Evolutionary conservation across 2,797 vertebrate species (phyloP).

Genomic region (Brotula barbata): DNA sequence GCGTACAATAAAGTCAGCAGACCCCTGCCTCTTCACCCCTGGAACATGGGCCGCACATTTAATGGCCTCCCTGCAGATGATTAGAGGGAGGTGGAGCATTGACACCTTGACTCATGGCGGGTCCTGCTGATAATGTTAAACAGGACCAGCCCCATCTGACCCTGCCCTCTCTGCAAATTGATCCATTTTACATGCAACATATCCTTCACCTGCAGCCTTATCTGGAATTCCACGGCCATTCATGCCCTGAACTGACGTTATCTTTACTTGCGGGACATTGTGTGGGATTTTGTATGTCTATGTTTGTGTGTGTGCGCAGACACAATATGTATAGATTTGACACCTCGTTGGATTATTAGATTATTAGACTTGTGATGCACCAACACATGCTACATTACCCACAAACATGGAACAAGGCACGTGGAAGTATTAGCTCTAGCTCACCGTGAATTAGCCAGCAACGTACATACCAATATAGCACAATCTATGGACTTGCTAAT

Average conservation of each 20-base stretch:
- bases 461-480: no score
- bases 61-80: no score
- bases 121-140: slow-evolving; percentile 50
- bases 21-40: not conserved
- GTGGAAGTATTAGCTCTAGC: no score
- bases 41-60: no score
- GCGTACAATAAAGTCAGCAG: not conserved
- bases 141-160: slow-evolving; percentile 35
- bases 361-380: no score
- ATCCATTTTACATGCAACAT: slow-evolving; percentile 54
- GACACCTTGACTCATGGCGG: slow-evolving; percentile 48
- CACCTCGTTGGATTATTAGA: no score
- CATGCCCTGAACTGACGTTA: slow-evolving; percentile 14
- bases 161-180: slow-evolving; percentile 42
- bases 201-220: slow-evolving; percentile 35
- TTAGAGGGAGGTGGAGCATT: slow-evolving; percentile 18
- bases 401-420: no score
- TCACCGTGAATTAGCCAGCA: no score
- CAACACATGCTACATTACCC: no score
- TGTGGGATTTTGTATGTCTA: slow-evolving; percentile 3
- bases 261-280: slow-evolving; percentile 19
- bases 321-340: no score
- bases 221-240: slow-evolving; percentile 34
- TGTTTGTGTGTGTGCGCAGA: not conserved
- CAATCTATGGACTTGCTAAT: no score